A percentile compares a stretch with the other conserved stretches of the same genome.
These are phyloP conservation scores for Epinotia demarniana DNA, from an alignment of 2,888 invertebrate genomes.

Conservation along the genomic window DNA sequence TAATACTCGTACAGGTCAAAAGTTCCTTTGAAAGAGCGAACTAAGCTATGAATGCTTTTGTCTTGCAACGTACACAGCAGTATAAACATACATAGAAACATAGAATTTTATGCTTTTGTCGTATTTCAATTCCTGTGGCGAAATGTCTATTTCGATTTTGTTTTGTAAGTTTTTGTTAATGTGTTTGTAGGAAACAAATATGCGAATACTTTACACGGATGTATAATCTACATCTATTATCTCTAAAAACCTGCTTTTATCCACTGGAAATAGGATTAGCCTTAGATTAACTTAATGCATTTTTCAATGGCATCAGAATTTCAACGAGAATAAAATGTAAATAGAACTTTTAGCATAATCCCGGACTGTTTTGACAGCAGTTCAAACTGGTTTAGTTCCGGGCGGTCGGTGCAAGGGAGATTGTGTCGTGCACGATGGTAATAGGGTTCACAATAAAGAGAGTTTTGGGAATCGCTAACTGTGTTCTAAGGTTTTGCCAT, in stretches of 20 bases:
- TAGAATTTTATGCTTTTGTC: too few species aligned
- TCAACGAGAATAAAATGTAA: slow-evolving; percentile 7
- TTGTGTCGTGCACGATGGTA: not conserved
- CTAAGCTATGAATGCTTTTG: too few species aligned
- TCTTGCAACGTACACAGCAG: too few species aligned
- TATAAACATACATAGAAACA: too few species aligned
- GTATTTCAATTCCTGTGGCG: too few species aligned
- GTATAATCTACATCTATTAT: too few species aligned
- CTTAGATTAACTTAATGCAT: not conserved
- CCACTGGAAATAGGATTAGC: not conserved
- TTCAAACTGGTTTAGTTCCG: not conserved
- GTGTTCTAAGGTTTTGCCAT: not conserved
- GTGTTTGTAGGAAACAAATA: too few species aligned
- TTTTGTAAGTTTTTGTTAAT: too few species aligned
- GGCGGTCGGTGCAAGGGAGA: not conserved
- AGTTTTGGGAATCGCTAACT: not conserved
- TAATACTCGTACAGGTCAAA: too few species aligned
- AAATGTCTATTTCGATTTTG: too few species aligned
- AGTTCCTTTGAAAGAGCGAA: too few species aligned
- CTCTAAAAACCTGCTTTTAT: not conserved
- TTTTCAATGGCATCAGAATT: not conserved
- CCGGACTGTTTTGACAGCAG: slow-evolving; percentile 13
- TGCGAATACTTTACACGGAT: too few species aligned
- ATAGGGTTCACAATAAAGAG: not conserved
- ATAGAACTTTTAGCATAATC: slow-evolving; percentile 8